Evolutionary conservation across 23 tunicate genomes (phyloP), one percentile per base, ranked within the genome.

Genomic region (Aplidium turbinatum): DNA sequence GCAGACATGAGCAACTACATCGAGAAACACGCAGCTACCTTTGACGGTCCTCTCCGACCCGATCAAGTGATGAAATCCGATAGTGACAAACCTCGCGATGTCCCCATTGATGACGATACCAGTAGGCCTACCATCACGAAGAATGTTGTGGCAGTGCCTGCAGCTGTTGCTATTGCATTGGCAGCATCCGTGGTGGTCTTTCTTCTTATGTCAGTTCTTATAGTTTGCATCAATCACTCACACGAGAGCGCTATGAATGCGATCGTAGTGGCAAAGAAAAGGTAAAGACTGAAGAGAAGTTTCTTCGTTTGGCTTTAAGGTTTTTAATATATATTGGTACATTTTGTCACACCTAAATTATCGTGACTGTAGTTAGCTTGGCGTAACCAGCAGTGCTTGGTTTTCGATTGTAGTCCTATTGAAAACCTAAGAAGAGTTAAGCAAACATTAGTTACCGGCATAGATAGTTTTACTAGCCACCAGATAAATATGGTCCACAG

Each of bases 221-320:
- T 85, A 0, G 34, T 58, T 29, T 78, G 76, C 38, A 73, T 85
- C 38, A 70, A 78, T 50, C 65, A 79, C 35, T 85, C 93, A 0
- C 80, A 85, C 54, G 72, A 78, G 30, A 48, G 34, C 23, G 78
- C 78, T 13, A 54, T 73, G 65, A 73, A 33, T 2, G 78, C 78
- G 2, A 73, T 73, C 33, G 47, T 66, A 11, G n/a, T 73, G 11
- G 78, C 78, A 54, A 70, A 65, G 7, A 48, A 35, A 3, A 65
- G 50, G 72, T 65, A 65, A 65, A n/a, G n/a, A n/a, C n/a, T n/a
- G n/a, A n/a, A n/a, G n/a, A n/a, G n/a, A n/a, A n/a, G n/a, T n/a
- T n/a, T n/a, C n/a, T n/a, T n/a, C n/a, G n/a, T n/a, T n/a, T n/a
- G n/a, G n/a, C n/a, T n/a, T n/a, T n/a, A n/a, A n/a, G n/a, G n/a